Conservation (phyloP, 2,888 invertebrate genomes). For the Patella depressa region DNA sequence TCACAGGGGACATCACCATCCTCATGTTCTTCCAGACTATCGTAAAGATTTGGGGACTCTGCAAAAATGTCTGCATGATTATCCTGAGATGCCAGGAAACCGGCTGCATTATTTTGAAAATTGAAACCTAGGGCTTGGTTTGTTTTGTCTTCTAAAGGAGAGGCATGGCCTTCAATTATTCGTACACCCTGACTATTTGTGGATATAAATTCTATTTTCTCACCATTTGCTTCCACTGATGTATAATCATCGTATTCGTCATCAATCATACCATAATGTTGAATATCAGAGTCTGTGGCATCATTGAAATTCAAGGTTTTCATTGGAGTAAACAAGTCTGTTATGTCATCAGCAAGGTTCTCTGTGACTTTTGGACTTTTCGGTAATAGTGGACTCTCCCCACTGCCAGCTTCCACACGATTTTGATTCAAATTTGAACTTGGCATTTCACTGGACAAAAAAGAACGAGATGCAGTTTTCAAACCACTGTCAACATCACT, state of each 20-base stretch:
- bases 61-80: conserved; percentile 16
- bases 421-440: not conserved
- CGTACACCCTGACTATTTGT: conserved; percentile 38
- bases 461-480: not conserved
- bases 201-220: conserved; percentile 6
- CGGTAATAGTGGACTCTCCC: conserved; percentile 12
- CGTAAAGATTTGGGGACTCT: conserved; percentile 33
- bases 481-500: not conserved
- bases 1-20: conserved; percentile 13
- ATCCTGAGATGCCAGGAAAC: not conserved
- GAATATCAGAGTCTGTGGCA: conserved; percentile 26
- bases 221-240: not conserved
- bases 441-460: not conserved
- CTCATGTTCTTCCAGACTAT: conserved; percentile 41
- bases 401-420: not conserved
- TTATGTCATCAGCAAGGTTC: conserved; percentile 24
- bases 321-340: conserved; percentile 35
- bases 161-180: conserved; percentile 44
- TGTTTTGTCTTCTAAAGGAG: conserved; percentile 27
- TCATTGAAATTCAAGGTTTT: conserved; percentile 38
- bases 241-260: conserved; percentile 7
- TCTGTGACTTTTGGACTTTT: conserved; percentile 16
- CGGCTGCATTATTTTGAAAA: not conserved
- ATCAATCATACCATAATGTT: conserved; percentile 11
- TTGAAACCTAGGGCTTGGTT: not conserved